phyloP scores from a whole-genome alignment of 2,888 invertebrate species.

The Andricus curvator region DNA sequence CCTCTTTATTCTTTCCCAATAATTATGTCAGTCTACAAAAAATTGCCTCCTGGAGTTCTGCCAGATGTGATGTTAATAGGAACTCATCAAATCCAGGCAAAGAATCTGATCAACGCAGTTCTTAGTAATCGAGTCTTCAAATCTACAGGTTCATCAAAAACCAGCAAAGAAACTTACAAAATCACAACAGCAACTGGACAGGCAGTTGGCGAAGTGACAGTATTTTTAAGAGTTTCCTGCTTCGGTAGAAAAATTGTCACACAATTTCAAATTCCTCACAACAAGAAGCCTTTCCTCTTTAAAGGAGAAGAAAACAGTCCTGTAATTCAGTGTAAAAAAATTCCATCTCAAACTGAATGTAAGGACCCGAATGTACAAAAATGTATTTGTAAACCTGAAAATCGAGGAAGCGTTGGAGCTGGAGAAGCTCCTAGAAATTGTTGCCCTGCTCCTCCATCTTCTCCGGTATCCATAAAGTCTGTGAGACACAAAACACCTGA shows the following conservation, averaged over 20 bases:
- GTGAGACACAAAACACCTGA: neutral
- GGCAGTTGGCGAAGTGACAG: conserved; percentile 80
- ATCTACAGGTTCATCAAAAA: conserved; percentile 80
- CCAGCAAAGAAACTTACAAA: conserved; percentile 82
- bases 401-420: conserved; percentile 1
- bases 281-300: conserved; percentile 70
- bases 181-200: conserved; percentile 79
- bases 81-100: conserved; percentile 81
- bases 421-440: conserved; percentile 15
- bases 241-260: conserved; percentile 84
- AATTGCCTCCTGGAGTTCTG: conserved; percentile 82
- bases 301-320: conserved; percentile 68
- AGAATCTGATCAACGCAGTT: conserved; percentile 82
- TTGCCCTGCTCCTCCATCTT: conserved; percentile 18
- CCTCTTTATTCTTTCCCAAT: conserved; percentile 81
- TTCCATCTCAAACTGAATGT: conserved; percentile 56
- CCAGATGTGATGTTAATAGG: conserved; percentile 84
- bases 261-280: conserved; percentile 81
- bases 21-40: conserved; percentile 81
- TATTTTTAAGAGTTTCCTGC: conserved; percentile 84
- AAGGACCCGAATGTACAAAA: neutral
- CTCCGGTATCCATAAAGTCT: conserved; percentile 1
- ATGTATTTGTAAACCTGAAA: conserved; percentile 38
- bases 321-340: conserved; percentile 69
- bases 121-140: conserved; percentile 76